Evolutionary conservation across 2,888 invertebrate genomes (phyloP), one percentile per base, ranked within the genome.

Genomic region (Drosophila infuscata): DNA sequence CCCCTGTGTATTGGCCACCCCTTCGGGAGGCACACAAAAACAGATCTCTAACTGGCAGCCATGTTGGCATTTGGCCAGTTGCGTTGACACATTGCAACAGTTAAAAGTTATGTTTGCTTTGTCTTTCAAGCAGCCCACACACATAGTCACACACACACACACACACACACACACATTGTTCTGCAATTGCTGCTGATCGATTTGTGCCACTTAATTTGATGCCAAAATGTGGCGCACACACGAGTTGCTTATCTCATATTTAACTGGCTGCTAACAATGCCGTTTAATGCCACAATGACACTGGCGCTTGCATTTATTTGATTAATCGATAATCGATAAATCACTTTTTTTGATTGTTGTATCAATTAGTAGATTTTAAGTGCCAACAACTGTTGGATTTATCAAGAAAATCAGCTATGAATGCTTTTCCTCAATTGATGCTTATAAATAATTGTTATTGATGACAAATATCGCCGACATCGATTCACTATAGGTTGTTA

Each of bases 121-220:
- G 38, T 41, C 38, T 33, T 60, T 29, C n/a, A 61, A 53, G 53
- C 64, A 71, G 87, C 83, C 88, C 83, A 84, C 83, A 83, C 88
- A 82, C 83, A 57, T 57, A 67, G 57, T 32, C 43, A 43, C n/a
- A 41, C 51, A 72, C 43, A 61, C 57, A 30, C 48, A 53, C 49
- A 56, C 52, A 72, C 51, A 43, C 58, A 43, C 52, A 52, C 49
- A 46, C 38, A 57, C 43, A 33, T 68, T 64, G 59, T 71, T 62
- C 61, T 54, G 51, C 46, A 30, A 49, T 70, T 32, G 15, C 41
- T 54, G 54, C 30, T 89, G 88, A 89, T 85, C 89, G 89, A 88
- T 85, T 78, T 89, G 82, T 88, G 85, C 61, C 70, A 76, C 71
- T 83, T 84, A 89, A 84, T 87, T 84, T 84, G 83, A 66, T 76